phyloP scores from a whole-genome alignment of 1,140 invertebrate genomes.

The Micrasema minimum region DNA sequence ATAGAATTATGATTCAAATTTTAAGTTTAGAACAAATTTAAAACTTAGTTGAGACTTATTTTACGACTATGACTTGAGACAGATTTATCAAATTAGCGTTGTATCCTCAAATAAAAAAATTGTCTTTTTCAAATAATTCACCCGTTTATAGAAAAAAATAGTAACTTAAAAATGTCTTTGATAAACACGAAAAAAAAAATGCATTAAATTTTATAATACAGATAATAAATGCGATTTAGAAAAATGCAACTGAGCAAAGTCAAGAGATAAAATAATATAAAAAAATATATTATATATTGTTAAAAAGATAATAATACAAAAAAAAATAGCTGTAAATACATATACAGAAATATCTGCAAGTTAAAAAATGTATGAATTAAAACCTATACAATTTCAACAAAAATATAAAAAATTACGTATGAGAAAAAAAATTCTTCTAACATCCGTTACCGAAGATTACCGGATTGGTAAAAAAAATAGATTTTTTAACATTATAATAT shows the following conservation, averaged over 20 bases:
- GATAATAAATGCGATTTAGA: too few species aligned
- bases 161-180: not conserved
- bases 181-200: not conserved
- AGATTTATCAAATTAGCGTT: too few species aligned
- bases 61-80: too few species aligned
- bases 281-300: not conserved
- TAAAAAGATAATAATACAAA: not conserved
- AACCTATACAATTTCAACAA: not conserved
- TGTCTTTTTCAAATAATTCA: not conserved
- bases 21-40: too few species aligned
- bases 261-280: not conserved
- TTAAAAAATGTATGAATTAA: not conserved
- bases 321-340: not conserved
- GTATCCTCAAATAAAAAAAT: not conserved
- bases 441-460: not conserved
- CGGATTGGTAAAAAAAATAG: conserved; percentile 5
- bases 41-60: too few species aligned
- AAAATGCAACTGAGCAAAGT: too few species aligned
- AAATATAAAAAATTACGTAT: too few species aligned
- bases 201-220: too few species aligned
- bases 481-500: conserved; percentile 17
- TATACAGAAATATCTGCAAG: not conserved
- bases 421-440: too few species aligned
- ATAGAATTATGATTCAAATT: too few species aligned
- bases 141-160: not conserved